A percentile compares a stretch with the other conserved stretches of the same genome.
These are phyloP conservation scores for Drosophila murphyi DNA, from an alignment of 1,140 invertebrate species.

Conservation along the genomic window DNA sequence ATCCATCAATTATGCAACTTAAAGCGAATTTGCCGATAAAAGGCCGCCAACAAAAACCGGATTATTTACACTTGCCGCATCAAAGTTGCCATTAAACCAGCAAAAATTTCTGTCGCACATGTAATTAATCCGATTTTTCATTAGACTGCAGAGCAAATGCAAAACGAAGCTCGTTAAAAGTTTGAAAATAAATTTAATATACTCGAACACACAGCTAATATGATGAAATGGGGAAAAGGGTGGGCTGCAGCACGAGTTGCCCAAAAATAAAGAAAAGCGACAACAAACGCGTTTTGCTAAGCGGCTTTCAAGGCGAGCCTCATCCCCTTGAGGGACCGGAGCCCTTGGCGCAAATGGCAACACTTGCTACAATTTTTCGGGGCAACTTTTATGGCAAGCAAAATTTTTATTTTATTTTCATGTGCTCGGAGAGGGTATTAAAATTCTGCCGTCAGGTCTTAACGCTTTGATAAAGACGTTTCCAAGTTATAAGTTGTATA, in stretches of 20 bases:
- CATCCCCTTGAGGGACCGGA: neutral
- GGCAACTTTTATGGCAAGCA: constrained; percentile 36
- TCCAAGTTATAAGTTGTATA: no score
- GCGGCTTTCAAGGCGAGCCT: constrained; percentile 52
- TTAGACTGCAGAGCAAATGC: constrained; percentile 27
- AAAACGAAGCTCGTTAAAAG: constrained; percentile 68
- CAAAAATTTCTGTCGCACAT: constrained; percentile 8
- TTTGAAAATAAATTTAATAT: constrained; percentile 72
- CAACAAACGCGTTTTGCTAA: constrained; percentile 73
- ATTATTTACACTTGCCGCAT: constrained; percentile 13
- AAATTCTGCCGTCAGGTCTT: no score
- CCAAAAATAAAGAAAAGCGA: constrained; percentile 4
- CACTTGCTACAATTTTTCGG: constrained; percentile 53
- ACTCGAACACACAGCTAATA: constrained; percentile 71
- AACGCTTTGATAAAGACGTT: no score
- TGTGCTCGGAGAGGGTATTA: neutral
- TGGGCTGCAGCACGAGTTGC: constrained; percentile 1
- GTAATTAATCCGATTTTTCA: constrained; percentile 54
- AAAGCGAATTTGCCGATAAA: neutral
- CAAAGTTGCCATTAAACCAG: constrained; percentile 5
- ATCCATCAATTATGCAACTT: constrained; percentile 17
- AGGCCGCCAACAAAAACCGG: constrained; percentile 2
- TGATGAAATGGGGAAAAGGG: constrained; percentile 45
- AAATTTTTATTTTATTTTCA: constrained; percentile 23
- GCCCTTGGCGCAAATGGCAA: constrained; percentile 50